phyloP scores from a whole-genome alignment of 2,797 vertebrate species.

The Xenops minutus region DNA sequence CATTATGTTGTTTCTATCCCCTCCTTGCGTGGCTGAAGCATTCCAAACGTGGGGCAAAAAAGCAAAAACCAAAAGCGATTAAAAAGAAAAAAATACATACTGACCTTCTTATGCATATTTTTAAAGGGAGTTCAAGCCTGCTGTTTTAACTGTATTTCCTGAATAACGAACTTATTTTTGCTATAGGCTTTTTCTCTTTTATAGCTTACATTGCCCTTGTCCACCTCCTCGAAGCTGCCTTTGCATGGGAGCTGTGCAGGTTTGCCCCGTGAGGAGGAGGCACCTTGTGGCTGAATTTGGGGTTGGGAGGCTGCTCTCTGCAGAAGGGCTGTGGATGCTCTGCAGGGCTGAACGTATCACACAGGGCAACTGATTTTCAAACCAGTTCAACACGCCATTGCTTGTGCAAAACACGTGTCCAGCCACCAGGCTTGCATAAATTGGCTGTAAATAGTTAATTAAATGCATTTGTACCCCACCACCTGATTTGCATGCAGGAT shows the following conservation, averaged over 20 bases:
- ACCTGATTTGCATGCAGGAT: slow-evolving; percentile 68
- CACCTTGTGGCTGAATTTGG: not conserved
- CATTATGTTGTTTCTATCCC: not conserved
- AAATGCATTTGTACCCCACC: slow-evolving; percentile 68
- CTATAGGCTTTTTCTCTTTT: not conserved
- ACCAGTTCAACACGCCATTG: slow-evolving; percentile 28
- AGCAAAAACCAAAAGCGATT: not conserved
- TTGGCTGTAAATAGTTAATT: slow-evolving; percentile 66
- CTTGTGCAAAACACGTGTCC: slow-evolving; percentile 60
- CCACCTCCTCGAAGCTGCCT: not conserved
- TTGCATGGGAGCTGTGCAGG: not conserved
- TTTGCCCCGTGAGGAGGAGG: not conserved
- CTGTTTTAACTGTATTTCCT: not conserved
- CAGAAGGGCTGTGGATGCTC: not conserved
- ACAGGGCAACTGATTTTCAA: not conserved
- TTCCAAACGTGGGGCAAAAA: not conserved
- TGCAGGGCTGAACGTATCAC: not conserved
- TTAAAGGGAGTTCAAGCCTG: not conserved
- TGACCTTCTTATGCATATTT: not conserved
- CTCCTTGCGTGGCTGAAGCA: not conserved
- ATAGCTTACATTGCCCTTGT: not conserved
- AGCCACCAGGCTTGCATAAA: slow-evolving; percentile 60
- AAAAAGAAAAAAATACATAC: not conserved
- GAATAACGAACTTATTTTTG: not conserved
- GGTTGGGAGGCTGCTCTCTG: not conserved